Base-by-base conservation (phyloP, 2,113 vertebrate genomes). In the Pachypanchax playfairii region DNA sequence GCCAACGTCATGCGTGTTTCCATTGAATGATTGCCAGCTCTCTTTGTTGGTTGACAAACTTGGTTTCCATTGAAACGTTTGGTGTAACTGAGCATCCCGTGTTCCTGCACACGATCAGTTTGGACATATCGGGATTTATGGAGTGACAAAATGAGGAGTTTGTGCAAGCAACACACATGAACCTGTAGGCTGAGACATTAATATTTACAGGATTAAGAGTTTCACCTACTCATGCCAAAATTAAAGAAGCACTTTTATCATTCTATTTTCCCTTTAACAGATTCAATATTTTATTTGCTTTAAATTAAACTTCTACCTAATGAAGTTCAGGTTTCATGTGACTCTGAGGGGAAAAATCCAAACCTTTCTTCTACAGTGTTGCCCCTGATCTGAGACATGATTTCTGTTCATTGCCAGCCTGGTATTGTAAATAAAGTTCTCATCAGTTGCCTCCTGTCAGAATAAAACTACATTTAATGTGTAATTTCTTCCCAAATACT, bases 351-450 rank as follows among this genome's bases (percentile, higher is more conserved):
- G 31, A 35, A 18, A 52, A 33, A n/a, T 42, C 13, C 47, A 42
- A 26, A 11, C 11, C 8, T 18, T 18, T 44, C 46, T 65, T 67
- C 22, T 24, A 18, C 42, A 43, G 28, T 15, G 10, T 42, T 20
- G 21, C 25, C 31, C 12, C 18, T 24, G 6, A 36, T 64, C 29
- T 42, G 47, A 70, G 22, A 67, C 10, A 39, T 48, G 63, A 53
- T 69, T 29, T 17, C 31, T 53, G 44, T 50, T 46, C 43, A 47
- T 52, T 42, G 33, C 43, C 67, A 68, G 47, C 70, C 46, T 46
- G 44, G 47, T 59, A 73, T 26, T 86, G 80, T 83, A 85, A 75
- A 84, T 87, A 82, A 64, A 78, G 43, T 69, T 77, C 80, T 79
- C 75, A 62, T 73, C 65, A 82, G 46, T 58, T 76, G 47, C 77